Base-by-base conservation (phyloP, 2,888 invertebrate genomes). In the Drosophila prolongata region DNA sequence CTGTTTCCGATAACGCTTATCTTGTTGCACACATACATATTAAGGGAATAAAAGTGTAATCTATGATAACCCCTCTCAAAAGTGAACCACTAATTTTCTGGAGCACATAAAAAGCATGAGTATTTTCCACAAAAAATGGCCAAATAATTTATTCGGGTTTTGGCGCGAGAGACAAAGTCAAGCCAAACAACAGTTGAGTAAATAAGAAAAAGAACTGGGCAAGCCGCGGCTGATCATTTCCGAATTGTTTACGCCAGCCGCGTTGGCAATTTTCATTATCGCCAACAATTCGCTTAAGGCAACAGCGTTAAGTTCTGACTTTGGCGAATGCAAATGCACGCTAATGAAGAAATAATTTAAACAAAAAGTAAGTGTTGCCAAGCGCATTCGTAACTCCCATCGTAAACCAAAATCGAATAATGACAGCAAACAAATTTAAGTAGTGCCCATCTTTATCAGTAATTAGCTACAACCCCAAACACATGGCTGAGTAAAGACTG, bases 181-280 rank as follows among this genome's bases (percentile, higher is more conserved):
- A 34, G n/a, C 34, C 44, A 68, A 50, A 56, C 9, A 56, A 9
- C 68, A 68, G 67, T 68, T 68, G 68, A 13, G 38, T 40, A 66
- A 68, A 68, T 47, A 66, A 38, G 37, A 59, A 27, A 14, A 6
- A 37, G 37, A 43, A 8, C 16, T 30, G 30, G 8, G 43, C 19
- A 35, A 35, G 44, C 14, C 34, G 37, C 14, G 24, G 38, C 35
- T 30, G 53, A 50, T 59, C 42, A n/a, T 11, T 50, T 47, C 14
- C 24, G 40, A 24, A 47, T 34, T 47, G 52, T 40, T 65, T 65
- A 46, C 44, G 35, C 35, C 53, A 47, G 52, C 53, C 64, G 46
- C 47, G 66, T 42, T 66, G 66, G 53, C 66, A 47, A 66, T 66
- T 58, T 72, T 13, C 57, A 47, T 71, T 72, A 64, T 70, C 70